A percentile compares a stretch with the other conserved stretches of the same genome.
Evolutionary conservation across 23 tunicate genomes (phyloP).

Genomic region (Corella eumyota): DNA sequence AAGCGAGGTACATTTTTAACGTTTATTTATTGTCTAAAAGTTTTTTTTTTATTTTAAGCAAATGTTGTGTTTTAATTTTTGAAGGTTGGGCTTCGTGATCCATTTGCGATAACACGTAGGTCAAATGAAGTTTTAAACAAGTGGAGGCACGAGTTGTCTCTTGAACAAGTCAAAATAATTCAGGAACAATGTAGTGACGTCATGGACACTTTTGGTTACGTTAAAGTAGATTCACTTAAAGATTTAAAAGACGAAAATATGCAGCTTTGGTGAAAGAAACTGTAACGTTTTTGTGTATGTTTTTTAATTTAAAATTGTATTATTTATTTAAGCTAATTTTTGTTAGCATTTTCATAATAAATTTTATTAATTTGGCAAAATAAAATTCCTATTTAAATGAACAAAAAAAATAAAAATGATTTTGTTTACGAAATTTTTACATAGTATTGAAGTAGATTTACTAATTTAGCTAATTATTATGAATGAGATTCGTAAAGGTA

Average conservation of each 20-base stretch:
- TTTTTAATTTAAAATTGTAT: too few species aligned
- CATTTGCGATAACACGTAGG: constrained; percentile 10
- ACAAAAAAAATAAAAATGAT: too few species aligned
- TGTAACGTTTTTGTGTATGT: too few species aligned
- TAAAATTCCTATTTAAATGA: too few species aligned
- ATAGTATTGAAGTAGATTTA: too few species aligned
- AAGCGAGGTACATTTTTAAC: not conserved
- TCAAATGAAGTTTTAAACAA: constrained; percentile 11
- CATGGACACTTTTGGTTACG: constrained; percentile 18
- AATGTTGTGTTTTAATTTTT: not conserved
- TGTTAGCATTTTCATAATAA: too few species aligned
- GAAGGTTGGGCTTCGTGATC: not conserved
- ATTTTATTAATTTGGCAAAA: too few species aligned
- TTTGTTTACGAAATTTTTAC: too few species aligned
- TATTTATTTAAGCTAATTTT: too few species aligned
- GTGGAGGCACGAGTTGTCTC: constrained; percentile 18
- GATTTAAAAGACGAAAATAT: not conserved
- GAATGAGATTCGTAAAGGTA: too few species aligned
- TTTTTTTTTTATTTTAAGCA: not conserved
- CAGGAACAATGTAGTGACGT: constrained; percentile 29
- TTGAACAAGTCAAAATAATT: constrained; percentile 6
- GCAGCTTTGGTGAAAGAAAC: constrained; percentile 3
- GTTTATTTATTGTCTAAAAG: not conserved
- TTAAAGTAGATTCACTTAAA: not conserved
- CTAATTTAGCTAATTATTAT: too few species aligned